A percentile compares a stretch with the other conserved stretches of the same genome.
phyloP scores from a whole-genome alignment of 2,888 invertebrate species.

The Bombylius discolor region DNA sequence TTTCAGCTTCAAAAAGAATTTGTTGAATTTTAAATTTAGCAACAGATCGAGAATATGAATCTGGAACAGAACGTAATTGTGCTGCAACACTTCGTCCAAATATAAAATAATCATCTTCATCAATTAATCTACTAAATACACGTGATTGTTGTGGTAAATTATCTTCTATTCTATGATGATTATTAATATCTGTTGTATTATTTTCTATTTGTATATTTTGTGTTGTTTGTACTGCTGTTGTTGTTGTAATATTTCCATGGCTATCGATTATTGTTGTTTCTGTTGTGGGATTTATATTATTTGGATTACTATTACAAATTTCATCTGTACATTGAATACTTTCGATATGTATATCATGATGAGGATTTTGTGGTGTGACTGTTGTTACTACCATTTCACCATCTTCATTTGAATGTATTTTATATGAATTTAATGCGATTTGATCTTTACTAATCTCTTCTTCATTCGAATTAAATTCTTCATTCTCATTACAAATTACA shows the following conservation, averaged over 20 bases:
- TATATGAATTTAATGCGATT: too few species aligned
- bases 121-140: too few species aligned
- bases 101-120: constrained; percentile 20
- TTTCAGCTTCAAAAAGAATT: constrained; percentile 28
- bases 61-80: constrained; percentile 22
- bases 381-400: too few species aligned
- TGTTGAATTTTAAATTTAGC: constrained; percentile 30
- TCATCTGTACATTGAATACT: constrained; percentile 8
- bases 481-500: too few species aligned
- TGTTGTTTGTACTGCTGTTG: not conserved
- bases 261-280: too few species aligned
- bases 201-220: not conserved
- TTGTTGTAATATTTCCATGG: not conserved
- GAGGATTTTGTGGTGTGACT: too few species aligned
- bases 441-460: too few species aligned
- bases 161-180: not conserved
- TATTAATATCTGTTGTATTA: not conserved
- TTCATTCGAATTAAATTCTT: too few species aligned
- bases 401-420: too few species aligned
- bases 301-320: constrained; percentile 12
- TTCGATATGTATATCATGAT: too few species aligned
- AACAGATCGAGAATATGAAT: constrained; percentile 25
- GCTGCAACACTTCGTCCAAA: constrained; percentile 27
- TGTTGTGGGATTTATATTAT: too few species aligned
- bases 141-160: too few species aligned